phyloP scores from a whole-genome alignment of 64 coral and sea anemone genomes.

The Montipora foliosa region DNA sequence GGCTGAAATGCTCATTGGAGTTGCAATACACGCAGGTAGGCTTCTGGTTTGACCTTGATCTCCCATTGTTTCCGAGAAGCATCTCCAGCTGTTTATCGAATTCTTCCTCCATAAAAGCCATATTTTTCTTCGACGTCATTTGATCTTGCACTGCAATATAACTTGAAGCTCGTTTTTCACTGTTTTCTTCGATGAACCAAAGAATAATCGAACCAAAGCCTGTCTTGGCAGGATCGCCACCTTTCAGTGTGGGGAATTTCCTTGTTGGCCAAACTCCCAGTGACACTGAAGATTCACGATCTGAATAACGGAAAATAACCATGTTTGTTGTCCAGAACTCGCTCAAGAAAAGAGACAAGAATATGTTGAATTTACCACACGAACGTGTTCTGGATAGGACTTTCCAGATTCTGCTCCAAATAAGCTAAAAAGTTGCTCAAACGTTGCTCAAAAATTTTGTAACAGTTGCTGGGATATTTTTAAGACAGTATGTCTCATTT shows the following conservation, averaged over 20 bases:
- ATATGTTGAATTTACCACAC: too few species aligned
- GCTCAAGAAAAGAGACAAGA: too few species aligned
- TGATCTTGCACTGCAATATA: neutral
- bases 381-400: too few species aligned
- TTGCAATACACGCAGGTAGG: conserved; percentile 74
- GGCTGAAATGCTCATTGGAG: conserved; percentile 1
- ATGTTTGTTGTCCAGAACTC: too few species aligned
- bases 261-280: too few species aligned
- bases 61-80: neutral
- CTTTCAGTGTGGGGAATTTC: neutral
- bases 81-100: neutral
- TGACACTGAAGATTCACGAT: too few species aligned
- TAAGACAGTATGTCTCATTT: too few species aligned
- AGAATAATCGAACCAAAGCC: neutral
- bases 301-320: too few species aligned
- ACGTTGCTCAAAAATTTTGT: too few species aligned
- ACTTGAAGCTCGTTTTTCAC: neutral
- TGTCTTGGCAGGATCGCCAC: neutral
- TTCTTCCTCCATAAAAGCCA: neutral
- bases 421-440: too few species aligned
- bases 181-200: neutral
- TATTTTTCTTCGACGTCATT: neutral
- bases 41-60: neutral
- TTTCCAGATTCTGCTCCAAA: too few species aligned
- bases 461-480: too few species aligned